Conservation (phyloP, 1,140 invertebrate species). For the Samia ricini region DNA sequence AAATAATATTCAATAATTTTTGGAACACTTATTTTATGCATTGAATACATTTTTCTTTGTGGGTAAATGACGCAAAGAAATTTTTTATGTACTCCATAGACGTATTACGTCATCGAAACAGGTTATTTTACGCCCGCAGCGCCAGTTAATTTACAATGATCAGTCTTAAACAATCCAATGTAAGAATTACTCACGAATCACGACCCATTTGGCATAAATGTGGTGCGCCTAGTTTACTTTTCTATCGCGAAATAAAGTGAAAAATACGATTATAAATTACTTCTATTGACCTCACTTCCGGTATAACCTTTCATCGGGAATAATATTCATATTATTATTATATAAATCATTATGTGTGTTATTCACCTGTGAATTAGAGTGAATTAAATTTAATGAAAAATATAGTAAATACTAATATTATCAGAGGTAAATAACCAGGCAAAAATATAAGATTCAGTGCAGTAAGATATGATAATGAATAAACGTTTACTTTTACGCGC, state of each 20-base stretch:
- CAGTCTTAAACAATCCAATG: neutral
- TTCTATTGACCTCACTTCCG: neutral
- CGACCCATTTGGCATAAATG: neutral
- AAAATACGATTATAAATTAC: neutral
- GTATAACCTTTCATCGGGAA: neutral
- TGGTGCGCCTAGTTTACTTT: neutral
- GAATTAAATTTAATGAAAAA: neutral
- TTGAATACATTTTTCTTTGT: too few relatives aligned
- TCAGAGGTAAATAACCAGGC: neutral
- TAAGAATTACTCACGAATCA: neutral
- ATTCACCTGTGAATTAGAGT: neutral
- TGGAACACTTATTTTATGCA: too few relatives aligned
- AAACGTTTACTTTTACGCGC: slow-evolving; percentile 26
- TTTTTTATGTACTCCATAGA: too few relatives aligned
- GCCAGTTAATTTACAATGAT: neutral
- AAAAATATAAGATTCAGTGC: neutral
- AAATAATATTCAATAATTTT: too few relatives aligned
- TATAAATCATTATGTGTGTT: neutral
- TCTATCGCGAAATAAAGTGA: neutral
- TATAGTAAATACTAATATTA: neutral
- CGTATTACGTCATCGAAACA: neutral
- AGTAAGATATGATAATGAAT: slow-evolving; percentile 23
- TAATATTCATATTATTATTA: neutral
- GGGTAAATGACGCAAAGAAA: too few relatives aligned
- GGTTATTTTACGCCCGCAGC: neutral